These are phyloP conservation scores for Caenorhabditis tropicalis DNA, from an alignment of 1,140 invertebrate genomes.

Conservation along the genomic window DNA sequence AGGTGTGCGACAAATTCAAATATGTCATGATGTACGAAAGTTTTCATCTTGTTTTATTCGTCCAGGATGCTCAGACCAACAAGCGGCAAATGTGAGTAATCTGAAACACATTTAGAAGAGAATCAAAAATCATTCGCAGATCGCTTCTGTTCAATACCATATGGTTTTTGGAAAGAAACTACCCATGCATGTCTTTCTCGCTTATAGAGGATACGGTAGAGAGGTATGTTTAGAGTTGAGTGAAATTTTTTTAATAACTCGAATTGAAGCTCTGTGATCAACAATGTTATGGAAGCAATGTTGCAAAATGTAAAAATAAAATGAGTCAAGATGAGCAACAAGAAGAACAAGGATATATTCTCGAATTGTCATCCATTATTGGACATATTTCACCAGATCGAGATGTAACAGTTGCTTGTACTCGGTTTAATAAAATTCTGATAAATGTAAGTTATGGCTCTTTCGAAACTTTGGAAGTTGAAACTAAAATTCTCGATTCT, in stretches of 20 bases:
- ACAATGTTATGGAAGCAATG: constrained; percentile 11
- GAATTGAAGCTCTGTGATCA: constrained; percentile 47
- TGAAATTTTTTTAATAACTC: not conserved
- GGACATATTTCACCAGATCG: constrained; percentile 16
- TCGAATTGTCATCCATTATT: not conserved
- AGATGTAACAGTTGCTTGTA: constrained; percentile 33
- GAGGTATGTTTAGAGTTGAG: constrained; percentile 5
- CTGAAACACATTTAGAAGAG: not conserved
- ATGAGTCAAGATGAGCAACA: constrained; percentile 46
- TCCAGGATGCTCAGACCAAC: constrained; percentile 46
- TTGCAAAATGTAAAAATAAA: constrained; percentile 26
- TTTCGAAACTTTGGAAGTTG: not conserved
- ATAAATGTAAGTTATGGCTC: constrained; percentile 26
- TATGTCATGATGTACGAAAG: constrained; percentile 49
- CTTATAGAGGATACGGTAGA: constrained; percentile 49
- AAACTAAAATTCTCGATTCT: no score
- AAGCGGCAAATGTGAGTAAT: constrained; percentile 39
- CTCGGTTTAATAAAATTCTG: constrained; percentile 14
- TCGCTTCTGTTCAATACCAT: constrained; percentile 52
- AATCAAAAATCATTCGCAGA: constrained; percentile 37
- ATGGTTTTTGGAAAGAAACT: constrained; percentile 53
- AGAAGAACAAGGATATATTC: constrained; percentile 34
- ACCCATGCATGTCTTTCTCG: constrained; percentile 47
- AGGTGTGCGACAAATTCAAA: constrained; percentile 10
- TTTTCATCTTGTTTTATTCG: constrained; percentile 48